These are phyloP conservation scores for Clarias pachynema DNA, from an alignment of 2,797 vertebrate genomes.

Conservation along the genomic window DNA sequence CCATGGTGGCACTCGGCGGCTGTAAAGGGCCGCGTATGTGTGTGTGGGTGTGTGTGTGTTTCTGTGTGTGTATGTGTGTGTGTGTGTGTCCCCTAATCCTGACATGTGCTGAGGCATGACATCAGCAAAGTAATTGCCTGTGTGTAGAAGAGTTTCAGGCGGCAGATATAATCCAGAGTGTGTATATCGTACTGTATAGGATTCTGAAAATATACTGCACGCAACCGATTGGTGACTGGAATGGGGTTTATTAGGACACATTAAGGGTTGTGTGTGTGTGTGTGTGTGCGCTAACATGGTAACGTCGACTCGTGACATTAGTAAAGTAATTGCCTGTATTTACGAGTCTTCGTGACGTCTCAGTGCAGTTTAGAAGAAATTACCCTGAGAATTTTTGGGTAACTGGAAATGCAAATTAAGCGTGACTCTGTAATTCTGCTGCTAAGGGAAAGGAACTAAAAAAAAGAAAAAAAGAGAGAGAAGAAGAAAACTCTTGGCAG, in stretches of 20 bases:
- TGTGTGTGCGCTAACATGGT: neutral
- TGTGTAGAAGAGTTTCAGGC: conserved; percentile 18
- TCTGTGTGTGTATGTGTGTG: conserved; percentile 38
- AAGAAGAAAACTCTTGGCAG: conserved; percentile 23
- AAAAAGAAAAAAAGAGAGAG: neutral
- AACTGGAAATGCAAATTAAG: neutral
- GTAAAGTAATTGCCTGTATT: conserved; percentile 2
- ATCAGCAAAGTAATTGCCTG: conserved; percentile 35
- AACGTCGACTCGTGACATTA: neutral
- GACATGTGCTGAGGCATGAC: conserved; percentile 23
- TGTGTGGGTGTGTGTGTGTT: conserved; percentile 38
- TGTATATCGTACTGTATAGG: too few species aligned
- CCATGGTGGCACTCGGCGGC: conserved; percentile 61
- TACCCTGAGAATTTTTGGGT: neutral
- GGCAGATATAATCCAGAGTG: neutral
- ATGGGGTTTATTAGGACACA: neutral
- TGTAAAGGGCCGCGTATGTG: conserved; percentile 48
- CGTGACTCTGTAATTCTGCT: conserved; percentile 13
- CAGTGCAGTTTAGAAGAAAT: neutral
- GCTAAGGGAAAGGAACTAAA: too few species aligned
- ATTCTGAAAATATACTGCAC: neutral
- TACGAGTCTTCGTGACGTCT: neutral
- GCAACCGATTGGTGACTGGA: neutral
- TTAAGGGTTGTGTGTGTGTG: neutral
- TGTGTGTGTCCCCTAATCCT: conserved; percentile 35